These are phyloP conservation scores for Riparia riparia DNA, from an alignment of 2,113 vertebrate species.

Conservation along the genomic window DNA sequence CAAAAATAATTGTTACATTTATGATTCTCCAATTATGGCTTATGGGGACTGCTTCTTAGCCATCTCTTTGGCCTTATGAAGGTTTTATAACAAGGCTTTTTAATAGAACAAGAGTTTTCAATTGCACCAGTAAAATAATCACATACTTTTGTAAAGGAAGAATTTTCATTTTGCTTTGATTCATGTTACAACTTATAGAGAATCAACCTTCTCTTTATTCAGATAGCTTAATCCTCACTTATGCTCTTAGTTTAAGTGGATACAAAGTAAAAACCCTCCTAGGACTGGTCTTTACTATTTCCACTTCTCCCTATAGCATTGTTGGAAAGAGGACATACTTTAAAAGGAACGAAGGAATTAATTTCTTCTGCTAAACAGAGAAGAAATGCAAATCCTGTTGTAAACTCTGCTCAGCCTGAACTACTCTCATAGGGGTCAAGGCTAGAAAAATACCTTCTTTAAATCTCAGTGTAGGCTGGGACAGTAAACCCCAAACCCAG, in stretches of 20 bases:
- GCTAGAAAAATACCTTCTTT: neutral
- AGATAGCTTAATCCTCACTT: conserved; percentile 67
- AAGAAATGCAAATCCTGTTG: neutral
- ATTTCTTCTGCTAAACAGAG: neutral
- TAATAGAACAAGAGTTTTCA: conserved; percentile 71
- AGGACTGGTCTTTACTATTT: neutral
- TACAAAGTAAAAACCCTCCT: neutral
- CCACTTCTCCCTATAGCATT: neutral
- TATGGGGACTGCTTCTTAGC: conserved; percentile 42
- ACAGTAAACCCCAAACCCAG: neutral
- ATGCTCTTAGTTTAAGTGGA: conserved; percentile 34
- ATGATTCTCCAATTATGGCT: conserved; percentile 71
- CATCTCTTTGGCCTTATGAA: conserved; percentile 64
- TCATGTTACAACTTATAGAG: conserved; percentile 34
- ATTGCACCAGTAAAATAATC: conserved; percentile 58
- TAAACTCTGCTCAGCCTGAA: neutral
- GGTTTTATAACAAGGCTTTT: conserved; percentile 68
- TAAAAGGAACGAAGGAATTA: neutral
- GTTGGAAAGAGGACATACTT: neutral
- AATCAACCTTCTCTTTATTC: conserved; percentile 53
- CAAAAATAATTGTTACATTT: conserved; percentile 71
- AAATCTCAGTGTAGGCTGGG: neutral
- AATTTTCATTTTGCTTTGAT: conserved; percentile 60
- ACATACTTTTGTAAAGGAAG: conserved; percentile 51
- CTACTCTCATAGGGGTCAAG: neutral